Conservation (phyloP, 2,797 vertebrate species). For the Oreochromis mossambicus region DNA sequence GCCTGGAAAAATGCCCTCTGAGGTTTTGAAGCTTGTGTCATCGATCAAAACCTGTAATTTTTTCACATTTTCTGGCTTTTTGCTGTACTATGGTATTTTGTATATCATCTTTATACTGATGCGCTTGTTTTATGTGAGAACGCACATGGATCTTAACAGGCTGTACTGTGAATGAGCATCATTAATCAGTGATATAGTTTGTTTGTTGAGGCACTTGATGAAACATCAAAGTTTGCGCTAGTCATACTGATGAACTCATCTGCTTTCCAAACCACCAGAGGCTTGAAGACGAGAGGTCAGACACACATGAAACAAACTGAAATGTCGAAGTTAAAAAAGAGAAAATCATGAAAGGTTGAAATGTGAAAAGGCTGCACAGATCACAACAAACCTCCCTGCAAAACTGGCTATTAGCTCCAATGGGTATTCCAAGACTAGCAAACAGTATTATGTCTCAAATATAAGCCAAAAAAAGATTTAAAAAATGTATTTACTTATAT, state of each 20-base stretch:
- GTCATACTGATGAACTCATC: background rate
- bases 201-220: background rate
- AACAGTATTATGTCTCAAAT: background rate
- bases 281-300: background rate
- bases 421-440: background rate
- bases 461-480: background rate
- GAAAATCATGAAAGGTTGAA: background rate
- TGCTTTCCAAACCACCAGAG: background rate
- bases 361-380: background rate
- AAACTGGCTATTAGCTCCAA: background rate
- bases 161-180: background rate
- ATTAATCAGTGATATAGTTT: background rate
- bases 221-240: background rate
- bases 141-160: background rate
- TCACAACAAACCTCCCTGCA: background rate
- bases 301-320: background rate
- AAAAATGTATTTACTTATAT: background rate
- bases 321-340: background rate
- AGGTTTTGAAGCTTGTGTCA: background rate
- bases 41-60: background rate
- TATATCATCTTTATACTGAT: background rate
- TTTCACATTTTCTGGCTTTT: background rate
- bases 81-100: background rate
- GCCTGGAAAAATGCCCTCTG: background rate
- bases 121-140: background rate